These are phyloP conservation scores for Gisinianus flammeolus DNA, from an alignment of 2,888 invertebrate genomes.

Conservation along the genomic window DNA sequence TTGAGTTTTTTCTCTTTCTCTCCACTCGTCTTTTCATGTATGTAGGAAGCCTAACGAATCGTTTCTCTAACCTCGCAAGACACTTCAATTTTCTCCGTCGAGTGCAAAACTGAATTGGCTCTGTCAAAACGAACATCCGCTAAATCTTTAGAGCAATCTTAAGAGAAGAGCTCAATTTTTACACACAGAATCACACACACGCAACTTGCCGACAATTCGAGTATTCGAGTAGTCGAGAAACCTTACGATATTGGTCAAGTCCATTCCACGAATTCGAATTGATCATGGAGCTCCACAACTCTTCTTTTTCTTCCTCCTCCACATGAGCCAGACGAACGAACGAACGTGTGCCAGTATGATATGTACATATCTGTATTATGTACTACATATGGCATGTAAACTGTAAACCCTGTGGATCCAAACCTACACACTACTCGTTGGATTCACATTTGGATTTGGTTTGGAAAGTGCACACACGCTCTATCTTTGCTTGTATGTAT, in stretches of 20 bases:
- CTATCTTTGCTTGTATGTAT: neutral
- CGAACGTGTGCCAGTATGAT: neutral
- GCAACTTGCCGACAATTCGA: neutral
- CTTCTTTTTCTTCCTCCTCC: too few species aligned
- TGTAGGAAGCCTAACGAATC: conserved; percentile 17
- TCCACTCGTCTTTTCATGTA: neutral
- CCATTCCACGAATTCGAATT: neutral
- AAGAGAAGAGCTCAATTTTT: conserved; percentile 17
- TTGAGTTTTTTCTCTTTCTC: neutral
- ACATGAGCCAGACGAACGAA: neutral
- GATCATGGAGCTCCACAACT: neutral
- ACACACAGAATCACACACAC: neutral
- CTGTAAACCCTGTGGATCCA: neutral
- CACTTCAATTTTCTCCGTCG: conserved; percentile 39
- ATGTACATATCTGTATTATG: too few species aligned
- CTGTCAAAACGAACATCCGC: conserved; percentile 38
- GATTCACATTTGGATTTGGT: too few species aligned
- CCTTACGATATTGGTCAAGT: neutral
- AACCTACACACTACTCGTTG: neutral
- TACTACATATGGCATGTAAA: too few species aligned
- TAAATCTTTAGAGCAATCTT: conserved; percentile 34
- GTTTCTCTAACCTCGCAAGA: conserved; percentile 31
- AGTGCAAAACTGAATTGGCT: conserved; percentile 32
- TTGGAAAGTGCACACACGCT: too few species aligned
- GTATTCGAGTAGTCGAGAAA: neutral